Evolutionary conservation across 1,140 invertebrate genomes (phyloP).

Genomic region (Formica selysi): DNA sequence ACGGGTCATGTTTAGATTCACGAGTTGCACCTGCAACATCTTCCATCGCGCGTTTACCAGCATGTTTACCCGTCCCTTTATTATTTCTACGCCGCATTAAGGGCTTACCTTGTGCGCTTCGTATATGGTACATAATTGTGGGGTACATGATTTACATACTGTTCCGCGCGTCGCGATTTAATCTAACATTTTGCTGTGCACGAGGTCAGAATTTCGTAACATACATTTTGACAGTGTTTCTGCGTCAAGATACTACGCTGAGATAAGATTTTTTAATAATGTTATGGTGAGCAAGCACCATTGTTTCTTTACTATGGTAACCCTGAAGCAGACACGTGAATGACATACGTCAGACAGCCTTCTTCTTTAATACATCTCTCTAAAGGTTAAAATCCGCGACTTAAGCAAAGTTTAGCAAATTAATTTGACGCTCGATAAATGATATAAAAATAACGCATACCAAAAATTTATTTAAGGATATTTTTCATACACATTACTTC

Average conservation of each 20-base stretch:
- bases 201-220: conserved; percentile 41
- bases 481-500: conserved; percentile 24
- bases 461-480: conserved; percentile 16
- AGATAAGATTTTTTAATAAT: conserved; percentile 28
- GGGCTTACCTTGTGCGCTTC: conserved; percentile 48
- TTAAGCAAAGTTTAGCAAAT: not conserved
- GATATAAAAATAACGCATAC: conserved; percentile 10
- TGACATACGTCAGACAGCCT: not conserved
- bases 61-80: conserved; percentile 45
- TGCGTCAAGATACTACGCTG: conserved; percentile 7
- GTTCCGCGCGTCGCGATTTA: conserved; percentile 61
- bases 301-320: not conserved
- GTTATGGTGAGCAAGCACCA: not conserved
- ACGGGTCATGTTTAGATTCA: conserved; percentile 62
- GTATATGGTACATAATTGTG: conserved; percentile 55
- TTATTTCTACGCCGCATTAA: conserved; percentile 63
- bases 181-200: conserved; percentile 50
- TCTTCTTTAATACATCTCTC: not conserved
- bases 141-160: conserved; percentile 56
- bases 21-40: conserved; percentile 61
- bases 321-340: not conserved
- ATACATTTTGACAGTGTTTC: conserved; percentile 47
- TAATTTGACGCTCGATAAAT: not conserved
- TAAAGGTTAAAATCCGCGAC: not conserved
- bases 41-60: conserved; percentile 53